Evolutionary conservation across 2,888 invertebrate genomes (phyloP).

Genomic region (Drosophila eohydei): DNA sequence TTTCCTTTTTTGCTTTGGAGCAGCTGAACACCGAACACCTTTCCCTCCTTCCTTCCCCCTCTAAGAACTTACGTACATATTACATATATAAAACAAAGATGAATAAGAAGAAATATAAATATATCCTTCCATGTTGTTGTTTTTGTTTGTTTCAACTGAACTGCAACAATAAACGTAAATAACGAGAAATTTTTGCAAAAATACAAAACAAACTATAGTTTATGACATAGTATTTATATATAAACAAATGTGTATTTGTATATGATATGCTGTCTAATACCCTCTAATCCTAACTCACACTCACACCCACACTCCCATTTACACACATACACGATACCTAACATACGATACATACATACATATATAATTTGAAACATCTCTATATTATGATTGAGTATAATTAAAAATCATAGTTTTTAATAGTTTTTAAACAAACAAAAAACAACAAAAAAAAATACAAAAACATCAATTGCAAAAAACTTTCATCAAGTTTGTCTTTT

Average conservation of each 20-base stretch:
- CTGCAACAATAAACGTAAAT: conserved; percentile 54
- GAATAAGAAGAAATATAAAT: conserved; percentile 17
- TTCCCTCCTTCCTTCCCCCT: not conserved
- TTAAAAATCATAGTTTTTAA: conserved; percentile 83
- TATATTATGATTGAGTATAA: conserved; percentile 81
- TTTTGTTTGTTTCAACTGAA: conserved; percentile 63
- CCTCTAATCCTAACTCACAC: conserved; percentile 63
- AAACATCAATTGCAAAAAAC: conserved; percentile 57
- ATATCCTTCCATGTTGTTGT: conserved; percentile 75
- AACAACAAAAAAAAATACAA: conserved; percentile 25
- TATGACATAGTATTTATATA: conserved; percentile 69
- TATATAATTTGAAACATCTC: conserved; percentile 73
- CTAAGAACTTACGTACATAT: conserved; percentile 29
- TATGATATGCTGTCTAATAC: conserved; percentile 78
- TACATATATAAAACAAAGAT: conserved; percentile 11
- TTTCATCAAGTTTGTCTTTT: conserved; percentile 39
- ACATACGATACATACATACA: conserved; percentile 59
- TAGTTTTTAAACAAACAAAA: conserved; percentile 82
- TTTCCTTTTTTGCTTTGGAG: conserved; percentile 50
- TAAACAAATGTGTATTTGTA: conserved; percentile 69
- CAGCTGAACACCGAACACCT: conserved; percentile 28
- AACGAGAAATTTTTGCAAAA: conserved; percentile 37
- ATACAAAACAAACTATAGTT: conserved; percentile 61
- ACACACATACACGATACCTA: conserved; percentile 39
- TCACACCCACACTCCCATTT: conserved; percentile 34